Evolutionary conservation across 2,888 invertebrate species (phyloP), one percentile per base, ranked within the genome.

Genomic region (Chymomyza amoena): DNA sequence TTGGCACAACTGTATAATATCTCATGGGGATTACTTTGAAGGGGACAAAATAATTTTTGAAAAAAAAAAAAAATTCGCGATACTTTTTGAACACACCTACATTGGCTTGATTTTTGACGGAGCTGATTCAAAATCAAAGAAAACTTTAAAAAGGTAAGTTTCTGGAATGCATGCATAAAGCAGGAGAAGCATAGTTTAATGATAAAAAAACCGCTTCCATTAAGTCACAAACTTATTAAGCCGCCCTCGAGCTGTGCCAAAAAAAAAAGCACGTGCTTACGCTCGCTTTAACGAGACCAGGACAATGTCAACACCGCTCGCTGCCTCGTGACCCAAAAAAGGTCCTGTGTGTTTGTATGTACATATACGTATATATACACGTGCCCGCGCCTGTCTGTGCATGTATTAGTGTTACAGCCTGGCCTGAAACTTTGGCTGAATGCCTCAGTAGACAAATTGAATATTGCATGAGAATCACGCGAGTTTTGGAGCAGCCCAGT

Each of bases 401-500:
- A 25, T 32, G 28, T 4, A 28, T 63, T 50, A 63, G 63, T 50
- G 61, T 18, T 51, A 15, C 25, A 28, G 57, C 15, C 57, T 57
- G 57, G 57, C 57, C 20, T 57, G 57, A 15, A 45, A 54, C 61
- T 51, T 61, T 36, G 18, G 28, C 16, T 52, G 54, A 20, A 25
- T 57, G 25, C 16, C 45, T 56, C 39, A 45, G 32, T 57, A 56
- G 57, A 60, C 16, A 79, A 87, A 83, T 69, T 72, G 75, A 76
- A 80, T 77, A 76, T 84, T 80, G 87, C 73, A 74, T 78, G 78
- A 72, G 84, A 88, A 87, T 89, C 88, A 84, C 88, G 88, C 88
- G 88, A 84, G 81, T 83, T 71, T 76, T 69, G 76, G 39, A 67
- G 60, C 32, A 54, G 54, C 54, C 65, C 63, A 77, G 69, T 67